Percentiles rank a stretch among this genome's conserved stretches.
phyloP scores from a whole-genome alignment of 2,888 invertebrate species.

The Pristionchus exspectatus region DNA sequence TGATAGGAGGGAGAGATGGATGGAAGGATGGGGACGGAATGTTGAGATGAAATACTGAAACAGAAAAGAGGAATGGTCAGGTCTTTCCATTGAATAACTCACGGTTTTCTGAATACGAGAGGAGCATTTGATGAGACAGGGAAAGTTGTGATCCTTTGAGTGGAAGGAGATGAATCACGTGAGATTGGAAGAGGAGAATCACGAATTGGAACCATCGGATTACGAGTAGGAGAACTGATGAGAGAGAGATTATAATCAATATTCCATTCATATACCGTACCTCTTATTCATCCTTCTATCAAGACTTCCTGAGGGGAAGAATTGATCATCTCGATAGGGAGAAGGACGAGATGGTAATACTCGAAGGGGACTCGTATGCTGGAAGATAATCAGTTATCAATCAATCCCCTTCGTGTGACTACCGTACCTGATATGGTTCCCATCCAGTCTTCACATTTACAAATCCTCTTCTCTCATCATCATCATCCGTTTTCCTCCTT shows the following conservation, averaged over 20 bases:
- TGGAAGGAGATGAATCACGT: slow-evolving; percentile 56
- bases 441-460: slow-evolving; percentile 47
- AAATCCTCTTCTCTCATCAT: slow-evolving; percentile 5
- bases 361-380: slow-evolving; percentile 29
- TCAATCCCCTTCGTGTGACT: neutral
- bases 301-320: slow-evolving; percentile 50
- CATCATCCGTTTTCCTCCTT: slow-evolving; percentile 26
- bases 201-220: slow-evolving; percentile 12
- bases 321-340: neutral
- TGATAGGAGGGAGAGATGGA: slow-evolving; percentile 43
- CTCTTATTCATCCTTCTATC: slow-evolving; percentile 53
- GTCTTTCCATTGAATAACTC: neutral
- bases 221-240: slow-evolving; percentile 14
- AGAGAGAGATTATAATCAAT: neutral
- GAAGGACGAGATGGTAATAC: slow-evolving; percentile 35
- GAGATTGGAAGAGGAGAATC: neutral
- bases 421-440: slow-evolving; percentile 53
- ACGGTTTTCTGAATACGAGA: slow-evolving; percentile 48
- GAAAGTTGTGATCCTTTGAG: slow-evolving; percentile 67
- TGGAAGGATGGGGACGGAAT: slow-evolving; percentile 32
- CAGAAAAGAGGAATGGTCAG: neutral
- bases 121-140: slow-evolving; percentile 60
- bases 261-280: neutral
- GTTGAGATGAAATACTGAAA: slow-evolving; percentile 29
- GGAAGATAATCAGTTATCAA: neutral